Evolutionary conservation across 2,113 vertebrate genomes (phyloP).

Genomic region (Leptobrachium ailaonicum): DNA sequence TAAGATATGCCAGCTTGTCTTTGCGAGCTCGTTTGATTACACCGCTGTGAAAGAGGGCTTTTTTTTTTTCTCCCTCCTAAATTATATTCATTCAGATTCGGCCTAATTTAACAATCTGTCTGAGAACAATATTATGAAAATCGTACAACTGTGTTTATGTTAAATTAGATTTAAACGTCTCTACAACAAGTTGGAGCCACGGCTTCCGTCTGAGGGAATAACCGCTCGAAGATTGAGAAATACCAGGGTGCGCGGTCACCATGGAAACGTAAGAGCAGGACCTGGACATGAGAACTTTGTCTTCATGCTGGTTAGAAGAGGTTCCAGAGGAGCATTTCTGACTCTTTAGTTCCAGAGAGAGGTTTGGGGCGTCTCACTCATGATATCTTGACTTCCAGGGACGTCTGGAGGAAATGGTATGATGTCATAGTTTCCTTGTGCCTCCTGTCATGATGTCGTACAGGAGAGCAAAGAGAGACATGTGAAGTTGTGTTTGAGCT

Average conservation of each 20-base stretch:
- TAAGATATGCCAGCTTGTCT: conserved; percentile 13
- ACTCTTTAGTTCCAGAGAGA: too few relatives aligned
- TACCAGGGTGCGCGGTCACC: too few relatives aligned
- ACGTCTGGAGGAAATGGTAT: background rate
- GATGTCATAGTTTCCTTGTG: background rate
- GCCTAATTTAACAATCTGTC: conserved; percentile 25
- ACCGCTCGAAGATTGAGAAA: too few relatives aligned
- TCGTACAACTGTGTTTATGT: background rate
- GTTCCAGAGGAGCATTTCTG: too few relatives aligned
- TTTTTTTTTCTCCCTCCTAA: background rate
- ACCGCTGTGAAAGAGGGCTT: conserved; percentile 5
- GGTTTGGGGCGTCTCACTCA: too few relatives aligned
- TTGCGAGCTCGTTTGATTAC: conserved; percentile 14
- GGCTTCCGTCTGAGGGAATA: background rate
- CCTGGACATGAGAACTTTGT: too few relatives aligned
- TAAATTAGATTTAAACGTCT: conserved; percentile 26
- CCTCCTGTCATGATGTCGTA: too few relatives aligned
- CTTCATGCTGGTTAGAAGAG: too few relatives aligned
- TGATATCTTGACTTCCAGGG: too few relatives aligned
- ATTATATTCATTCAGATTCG: conserved; percentile 24
- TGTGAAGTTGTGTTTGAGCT: too few relatives aligned
- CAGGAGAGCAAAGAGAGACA: too few relatives aligned
- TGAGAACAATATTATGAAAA: conserved; percentile 19
- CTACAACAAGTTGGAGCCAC: background rate
- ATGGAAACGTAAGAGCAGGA: too few relatives aligned